Conservation (phyloP, 2,888 invertebrate species). For the Standfussiana lucernea region DNA sequence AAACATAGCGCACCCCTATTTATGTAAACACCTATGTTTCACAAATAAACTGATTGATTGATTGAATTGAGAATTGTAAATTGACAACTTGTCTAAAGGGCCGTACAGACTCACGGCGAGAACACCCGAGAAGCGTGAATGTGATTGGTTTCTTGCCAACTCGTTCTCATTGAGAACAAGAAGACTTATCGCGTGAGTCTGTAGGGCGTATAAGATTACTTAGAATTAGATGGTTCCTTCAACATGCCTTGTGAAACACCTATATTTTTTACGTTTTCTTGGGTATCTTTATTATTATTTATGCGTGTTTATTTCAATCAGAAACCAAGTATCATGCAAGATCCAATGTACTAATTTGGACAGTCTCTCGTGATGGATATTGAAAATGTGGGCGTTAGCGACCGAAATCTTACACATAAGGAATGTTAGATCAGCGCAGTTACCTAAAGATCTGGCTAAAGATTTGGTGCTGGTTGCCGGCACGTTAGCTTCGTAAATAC, state of each 20-base stretch:
- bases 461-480: slow-evolving; percentile 30
- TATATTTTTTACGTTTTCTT: background rate
- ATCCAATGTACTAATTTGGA: background rate
- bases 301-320: background rate
- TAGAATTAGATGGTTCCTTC: background rate
- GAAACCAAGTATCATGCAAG: background rate
- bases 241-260: background rate
- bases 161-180: no score
- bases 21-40: no score
- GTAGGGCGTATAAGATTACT: no score
- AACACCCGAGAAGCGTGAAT: no score
- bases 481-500: slow-evolving; percentile 33
- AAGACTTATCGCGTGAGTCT: no score
- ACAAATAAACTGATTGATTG: no score
- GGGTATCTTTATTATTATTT: no score
- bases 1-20: no score
- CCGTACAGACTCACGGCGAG: no score
- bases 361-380: background rate
- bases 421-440: slow-evolving; percentile 42
- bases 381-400: slow-evolving; percentile 1
- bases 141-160: no score
- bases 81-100: no score
- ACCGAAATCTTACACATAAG: background rate
- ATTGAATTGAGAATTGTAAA: background rate
- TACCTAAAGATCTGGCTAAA: slow-evolving; percentile 46